These are phyloP conservation scores for Lepidurus apus DNA, from an alignment of 1,140 invertebrate genomes.

Conservation along the genomic window DNA sequence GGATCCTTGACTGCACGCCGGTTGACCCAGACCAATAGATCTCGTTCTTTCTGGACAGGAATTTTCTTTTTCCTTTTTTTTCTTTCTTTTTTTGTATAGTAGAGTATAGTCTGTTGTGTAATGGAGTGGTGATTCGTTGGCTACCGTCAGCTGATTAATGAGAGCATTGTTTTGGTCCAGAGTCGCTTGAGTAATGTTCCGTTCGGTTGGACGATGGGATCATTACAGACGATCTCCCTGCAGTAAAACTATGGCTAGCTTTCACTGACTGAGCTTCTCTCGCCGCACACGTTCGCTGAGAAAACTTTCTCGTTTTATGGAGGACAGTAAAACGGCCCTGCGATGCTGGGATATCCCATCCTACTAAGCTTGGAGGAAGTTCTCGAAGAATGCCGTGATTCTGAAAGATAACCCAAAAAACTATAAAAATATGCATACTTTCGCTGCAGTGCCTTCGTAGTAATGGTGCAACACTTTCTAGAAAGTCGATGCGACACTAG, in stretches of 20 bases:
- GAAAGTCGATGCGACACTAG: not conserved
- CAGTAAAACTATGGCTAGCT: not conserved
- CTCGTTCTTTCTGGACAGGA: not conserved
- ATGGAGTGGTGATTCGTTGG: not conserved
- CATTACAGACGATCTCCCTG: not conserved
- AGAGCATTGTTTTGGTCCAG: not conserved
- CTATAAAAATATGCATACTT: not conserved
- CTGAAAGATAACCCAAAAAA: too few relatives aligned
- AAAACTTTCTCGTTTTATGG: not conserved
- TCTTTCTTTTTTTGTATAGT: too few relatives aligned
- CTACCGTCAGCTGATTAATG: not conserved
- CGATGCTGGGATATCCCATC: not conserved
- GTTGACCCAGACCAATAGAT: not conserved
- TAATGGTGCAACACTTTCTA: not conserved
- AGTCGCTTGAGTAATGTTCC: slow-evolving; percentile 7
- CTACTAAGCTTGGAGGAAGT: too few relatives aligned
- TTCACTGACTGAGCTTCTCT: not conserved
- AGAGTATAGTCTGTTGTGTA: not conserved
- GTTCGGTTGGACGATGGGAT: not conserved
- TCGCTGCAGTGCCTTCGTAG: not conserved
- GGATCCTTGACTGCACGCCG: not conserved
- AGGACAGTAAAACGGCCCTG: not conserved
- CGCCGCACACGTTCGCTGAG: not conserved
- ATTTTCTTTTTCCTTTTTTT: not conserved
- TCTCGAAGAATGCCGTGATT: too few relatives aligned